phyloP scores from a whole-genome alignment of 2,888 invertebrate species.

The Mesorhabditis sp. region DNA sequence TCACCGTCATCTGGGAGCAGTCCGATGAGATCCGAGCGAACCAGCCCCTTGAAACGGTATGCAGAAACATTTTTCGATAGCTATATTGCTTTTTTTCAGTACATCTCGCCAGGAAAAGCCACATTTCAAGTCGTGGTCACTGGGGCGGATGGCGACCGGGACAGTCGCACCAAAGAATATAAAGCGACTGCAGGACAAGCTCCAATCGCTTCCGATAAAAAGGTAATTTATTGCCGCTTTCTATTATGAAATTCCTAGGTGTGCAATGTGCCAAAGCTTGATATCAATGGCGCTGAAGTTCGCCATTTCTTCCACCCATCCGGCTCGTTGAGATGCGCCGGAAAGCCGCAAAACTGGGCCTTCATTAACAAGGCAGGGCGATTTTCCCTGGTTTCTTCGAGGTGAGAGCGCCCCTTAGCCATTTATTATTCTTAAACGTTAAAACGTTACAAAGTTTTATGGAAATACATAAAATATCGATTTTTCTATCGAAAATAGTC shows the following conservation, averaged over 20 bases:
- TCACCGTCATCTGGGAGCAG: not conserved
- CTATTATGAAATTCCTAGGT: conserved; percentile 14
- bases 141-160: not conserved
- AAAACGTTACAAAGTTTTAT: no score
- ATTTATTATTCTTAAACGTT: no score
- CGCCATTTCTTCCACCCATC: conserved; percentile 38
- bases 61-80: not conserved
- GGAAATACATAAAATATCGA: no score
- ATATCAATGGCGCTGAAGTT: conserved; percentile 47
- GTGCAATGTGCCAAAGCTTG: conserved; percentile 51
- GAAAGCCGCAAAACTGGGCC: conserved; percentile 41
- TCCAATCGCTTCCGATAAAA: not conserved
- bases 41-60: not conserved
- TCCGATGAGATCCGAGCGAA: not conserved
- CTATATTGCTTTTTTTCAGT: not conserved
- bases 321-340: conserved; percentile 35
- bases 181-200: not conserved
- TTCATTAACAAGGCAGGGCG: conserved; percentile 38
- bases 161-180: not conserved
- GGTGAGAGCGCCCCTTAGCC: conserved; percentile 16
- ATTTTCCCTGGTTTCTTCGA: conserved; percentile 25
- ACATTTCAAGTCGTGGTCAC: not conserved
- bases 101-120: not conserved
- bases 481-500: no score
- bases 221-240: not conserved